Evolutionary conservation across 2,113 vertebrate genomes (phyloP).

Genomic region (Papio anubis): DNA sequence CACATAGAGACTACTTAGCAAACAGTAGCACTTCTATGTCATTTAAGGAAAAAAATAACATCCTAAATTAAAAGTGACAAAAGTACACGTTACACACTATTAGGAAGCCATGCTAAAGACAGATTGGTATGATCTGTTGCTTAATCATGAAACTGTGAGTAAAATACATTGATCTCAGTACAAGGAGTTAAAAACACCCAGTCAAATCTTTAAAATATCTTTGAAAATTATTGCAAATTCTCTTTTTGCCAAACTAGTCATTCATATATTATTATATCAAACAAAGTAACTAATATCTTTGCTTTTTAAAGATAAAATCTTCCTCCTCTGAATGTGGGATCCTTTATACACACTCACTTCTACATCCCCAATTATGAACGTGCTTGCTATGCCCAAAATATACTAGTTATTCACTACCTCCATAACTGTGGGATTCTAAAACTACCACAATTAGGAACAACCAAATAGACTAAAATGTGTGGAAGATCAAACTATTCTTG

Average conservation of each 20-base stretch:
- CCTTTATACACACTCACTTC: background rate
- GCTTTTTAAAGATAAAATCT: background rate
- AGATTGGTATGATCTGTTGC: slow-evolving; percentile 40
- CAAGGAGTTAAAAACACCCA: background rate
- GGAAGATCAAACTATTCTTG: slow-evolving; percentile 45
- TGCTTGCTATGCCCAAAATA: background rate
- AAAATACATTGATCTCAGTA: slow-evolving; percentile 38
- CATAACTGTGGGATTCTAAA: background rate
- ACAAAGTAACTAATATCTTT: background rate
- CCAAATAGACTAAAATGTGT: background rate
- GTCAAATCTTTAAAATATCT: slow-evolving; percentile 42
- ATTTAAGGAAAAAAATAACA: slow-evolving; percentile 44
- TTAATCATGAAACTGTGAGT: slow-evolving; percentile 46
- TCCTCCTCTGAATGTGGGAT: background rate
- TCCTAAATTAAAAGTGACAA: slow-evolving; percentile 66
- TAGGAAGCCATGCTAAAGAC: slow-evolving; percentile 43
- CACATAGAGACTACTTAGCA: slow-evolving; percentile 6
- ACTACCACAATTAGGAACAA: background rate
- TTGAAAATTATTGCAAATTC: background rate
- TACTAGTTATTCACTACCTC: background rate
- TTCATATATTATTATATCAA: background rate
- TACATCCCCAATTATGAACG: background rate
- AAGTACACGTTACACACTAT: slow-evolving; percentile 29
- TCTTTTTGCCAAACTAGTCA: background rate
- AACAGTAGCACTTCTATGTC: slow-evolving; percentile 36